Evolutionary conservation across 2,113 vertebrate species (phyloP).

Genomic region (Morone saxatilis): DNA sequence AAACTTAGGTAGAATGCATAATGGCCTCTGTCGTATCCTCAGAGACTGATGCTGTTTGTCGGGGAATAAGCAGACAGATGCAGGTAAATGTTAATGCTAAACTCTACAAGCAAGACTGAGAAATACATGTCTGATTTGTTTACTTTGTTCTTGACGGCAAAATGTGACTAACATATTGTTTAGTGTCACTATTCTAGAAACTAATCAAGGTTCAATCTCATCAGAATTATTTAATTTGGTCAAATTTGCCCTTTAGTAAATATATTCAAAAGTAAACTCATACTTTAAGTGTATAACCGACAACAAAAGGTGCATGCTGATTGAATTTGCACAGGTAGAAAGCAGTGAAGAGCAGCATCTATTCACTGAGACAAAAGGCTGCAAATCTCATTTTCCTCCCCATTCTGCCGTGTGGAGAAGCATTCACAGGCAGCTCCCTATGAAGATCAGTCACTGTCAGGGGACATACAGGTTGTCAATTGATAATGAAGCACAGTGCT

Average conservation of each 20-base stretch:
- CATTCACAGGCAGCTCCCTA: conserved; percentile 68
- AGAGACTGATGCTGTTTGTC: conserved; percentile 11
- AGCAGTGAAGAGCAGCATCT: conserved; percentile 45
- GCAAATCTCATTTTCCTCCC: conserved; percentile 71
- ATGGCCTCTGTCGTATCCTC: conserved; percentile 38
- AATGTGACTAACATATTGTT: not conserved
- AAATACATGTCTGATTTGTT: conserved; percentile 17
- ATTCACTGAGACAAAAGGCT: conserved; percentile 77
- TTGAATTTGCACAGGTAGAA: conserved; percentile 67
- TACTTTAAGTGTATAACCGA: not conserved
- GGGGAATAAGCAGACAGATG: conserved; percentile 20
- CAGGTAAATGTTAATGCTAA: conserved; percentile 9
- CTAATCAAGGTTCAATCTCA: conserved; percentile 6
- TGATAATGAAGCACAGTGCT: conserved; percentile 85
- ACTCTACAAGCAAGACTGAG: not conserved
- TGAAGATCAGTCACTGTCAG: conserved; percentile 85
- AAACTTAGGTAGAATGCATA: conserved; percentile 65
- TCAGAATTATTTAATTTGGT: not conserved
- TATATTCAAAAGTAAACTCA: conserved; percentile 9
- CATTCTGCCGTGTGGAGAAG: conserved; percentile 54
- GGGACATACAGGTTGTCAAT: conserved; percentile 88
- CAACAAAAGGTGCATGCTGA: conserved; percentile 56
- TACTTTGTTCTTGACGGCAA: conserved; percentile 14
- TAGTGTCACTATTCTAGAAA: conserved; percentile 22
- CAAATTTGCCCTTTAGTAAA: not conserved